These are phyloP conservation scores for Gnathonemus longibarbis DNA, from an alignment of 2,113 vertebrate species.

Conservation along the genomic window DNA sequence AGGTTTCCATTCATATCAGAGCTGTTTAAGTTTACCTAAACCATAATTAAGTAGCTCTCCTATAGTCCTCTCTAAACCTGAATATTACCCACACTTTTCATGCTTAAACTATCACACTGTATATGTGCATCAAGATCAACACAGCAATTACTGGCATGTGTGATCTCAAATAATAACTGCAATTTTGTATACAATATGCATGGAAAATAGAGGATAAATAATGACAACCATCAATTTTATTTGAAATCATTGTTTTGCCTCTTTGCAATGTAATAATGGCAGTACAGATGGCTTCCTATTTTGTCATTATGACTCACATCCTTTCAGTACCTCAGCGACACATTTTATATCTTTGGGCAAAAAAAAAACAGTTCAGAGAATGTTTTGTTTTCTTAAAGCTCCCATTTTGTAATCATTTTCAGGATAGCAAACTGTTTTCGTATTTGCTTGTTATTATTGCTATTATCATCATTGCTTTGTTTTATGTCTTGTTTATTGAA, in stretches of 20 bases:
- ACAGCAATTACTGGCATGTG: constrained; percentile 49
- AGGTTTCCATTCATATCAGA: not conserved
- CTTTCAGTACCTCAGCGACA: not conserved
- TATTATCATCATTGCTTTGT: not conserved
- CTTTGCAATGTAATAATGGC: constrained; percentile 33
- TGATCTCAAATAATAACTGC: constrained; percentile 55
- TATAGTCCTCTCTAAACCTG: not conserved
- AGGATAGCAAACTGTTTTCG: not conserved
- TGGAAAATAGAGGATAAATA: constrained; percentile 42
- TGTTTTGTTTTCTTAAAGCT: not conserved
- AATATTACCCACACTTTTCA: not conserved
- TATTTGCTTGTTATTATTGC: not conserved
- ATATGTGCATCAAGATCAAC: constrained; percentile 47
- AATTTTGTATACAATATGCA: constrained; percentile 46
- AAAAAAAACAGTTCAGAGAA: not conserved
- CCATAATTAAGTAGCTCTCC: not conserved
- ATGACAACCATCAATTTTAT: constrained; percentile 48
- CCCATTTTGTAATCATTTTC: not conserved
- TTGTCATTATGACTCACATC: constrained; percentile 8
- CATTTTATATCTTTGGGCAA: not conserved
- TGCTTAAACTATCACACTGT: constrained; percentile 41
- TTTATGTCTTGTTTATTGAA: not conserved
- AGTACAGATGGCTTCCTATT: constrained; percentile 27
- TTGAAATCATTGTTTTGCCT: constrained; percentile 44
- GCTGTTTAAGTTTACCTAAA: not conserved